Percentiles rank a stretch among this genome's conserved stretches.
These are phyloP conservation scores for Eclectus roratus DNA, from an alignment of 2,113 vertebrate genomes.

Conservation along the genomic window DNA sequence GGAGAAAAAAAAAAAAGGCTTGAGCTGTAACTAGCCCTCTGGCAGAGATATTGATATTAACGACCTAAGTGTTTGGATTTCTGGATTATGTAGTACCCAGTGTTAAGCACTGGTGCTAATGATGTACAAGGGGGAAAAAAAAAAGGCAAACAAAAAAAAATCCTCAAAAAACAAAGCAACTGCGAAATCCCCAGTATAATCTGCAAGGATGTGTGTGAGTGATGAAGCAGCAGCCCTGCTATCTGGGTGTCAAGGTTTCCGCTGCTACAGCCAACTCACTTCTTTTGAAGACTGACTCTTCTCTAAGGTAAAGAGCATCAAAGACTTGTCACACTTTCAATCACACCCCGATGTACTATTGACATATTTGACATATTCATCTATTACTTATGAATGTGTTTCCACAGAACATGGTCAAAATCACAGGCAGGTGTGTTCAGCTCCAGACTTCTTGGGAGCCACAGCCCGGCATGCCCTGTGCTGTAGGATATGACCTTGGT, in stretches of 20 bases:
- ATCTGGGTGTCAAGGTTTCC: neutral
- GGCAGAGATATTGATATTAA: neutral
- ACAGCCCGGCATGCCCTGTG: accelerated
- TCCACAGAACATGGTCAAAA: neutral
- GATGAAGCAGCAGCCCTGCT: neutral
- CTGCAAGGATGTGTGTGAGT: neutral
- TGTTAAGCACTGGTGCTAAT: neutral
- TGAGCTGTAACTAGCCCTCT: neutral
- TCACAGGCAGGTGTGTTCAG: accelerated
- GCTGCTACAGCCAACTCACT: neutral
- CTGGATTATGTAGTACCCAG: neutral
- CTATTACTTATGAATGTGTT: neutral
- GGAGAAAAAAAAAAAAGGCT: neutral
- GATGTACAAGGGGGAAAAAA: neutral
- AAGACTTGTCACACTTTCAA: neutral
- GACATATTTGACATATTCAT: neutral
- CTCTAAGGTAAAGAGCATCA: neutral
- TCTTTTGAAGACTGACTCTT: neutral
- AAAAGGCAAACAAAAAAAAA: neutral
- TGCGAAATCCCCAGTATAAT: neutral
- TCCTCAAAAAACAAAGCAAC: neutral
- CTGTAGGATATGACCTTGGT: neutral
- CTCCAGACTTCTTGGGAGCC: neutral
- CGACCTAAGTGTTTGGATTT: neutral
- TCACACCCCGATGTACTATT: neutral